Evolutionary conservation across 2,888 invertebrate genomes (phyloP).

Genomic region (Julus scandinavius): DNA sequence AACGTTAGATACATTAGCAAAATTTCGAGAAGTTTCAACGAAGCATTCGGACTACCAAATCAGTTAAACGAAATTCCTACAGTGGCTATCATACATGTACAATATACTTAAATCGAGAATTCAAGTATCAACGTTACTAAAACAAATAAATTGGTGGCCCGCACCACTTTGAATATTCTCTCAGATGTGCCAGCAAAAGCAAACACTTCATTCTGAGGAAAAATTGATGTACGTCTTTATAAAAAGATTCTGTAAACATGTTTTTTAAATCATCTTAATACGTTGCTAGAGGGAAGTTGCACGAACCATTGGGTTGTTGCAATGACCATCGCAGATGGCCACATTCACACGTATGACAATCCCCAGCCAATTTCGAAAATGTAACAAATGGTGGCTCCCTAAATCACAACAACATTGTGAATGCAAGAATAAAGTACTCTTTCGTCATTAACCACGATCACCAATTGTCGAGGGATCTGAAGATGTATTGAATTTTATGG

Average conservation of each 20-base stretch:
- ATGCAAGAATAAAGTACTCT: not conserved
- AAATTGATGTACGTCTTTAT: not conserved
- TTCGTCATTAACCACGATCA: not conserved
- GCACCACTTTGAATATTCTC: constrained; percentile 29
- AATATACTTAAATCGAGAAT: not conserved
- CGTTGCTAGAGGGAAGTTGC: not conserved
- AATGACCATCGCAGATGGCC: not conserved
- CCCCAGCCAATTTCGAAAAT: not conserved
- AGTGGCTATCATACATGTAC: too few relatives aligned
- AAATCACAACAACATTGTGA: constrained; percentile 13
- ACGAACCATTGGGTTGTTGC: not conserved
- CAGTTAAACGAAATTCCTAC: not conserved
- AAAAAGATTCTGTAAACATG: not conserved
- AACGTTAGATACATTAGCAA: not conserved
- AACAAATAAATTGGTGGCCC: not conserved
- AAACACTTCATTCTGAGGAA: not conserved
- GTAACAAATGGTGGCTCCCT: not conserved
- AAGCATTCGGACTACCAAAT: not conserved
- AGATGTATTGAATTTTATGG: not conserved
- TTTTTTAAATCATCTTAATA: not conserved
- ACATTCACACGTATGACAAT: not conserved
- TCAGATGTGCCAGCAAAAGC: not conserved
- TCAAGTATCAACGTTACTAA: not conserved
- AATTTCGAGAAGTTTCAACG: not conserved
- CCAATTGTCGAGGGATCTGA: not conserved